Base-by-base conservation (phyloP, 2,888 invertebrate genomes). In the Cryptus viduatorius region DNA sequence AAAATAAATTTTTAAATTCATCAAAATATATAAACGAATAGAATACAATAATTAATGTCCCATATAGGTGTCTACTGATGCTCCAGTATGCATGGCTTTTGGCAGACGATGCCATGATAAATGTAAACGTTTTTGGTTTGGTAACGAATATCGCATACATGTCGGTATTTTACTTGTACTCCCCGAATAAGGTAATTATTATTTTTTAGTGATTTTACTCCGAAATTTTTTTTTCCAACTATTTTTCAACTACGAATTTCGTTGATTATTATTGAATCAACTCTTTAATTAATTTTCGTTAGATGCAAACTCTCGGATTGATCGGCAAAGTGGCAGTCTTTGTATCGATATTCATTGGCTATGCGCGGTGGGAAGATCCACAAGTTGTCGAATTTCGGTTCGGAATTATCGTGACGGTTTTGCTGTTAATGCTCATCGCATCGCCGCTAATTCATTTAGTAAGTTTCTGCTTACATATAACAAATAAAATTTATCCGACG, bases 111-210 rank as follows among this genome's bases (percentile, higher is more conserved):
- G 96, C 96, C 0, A 97, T 98, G 96, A 96, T 97, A 68, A 95
- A 95, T 90, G 97, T 98, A 24, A 98, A 98, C 93, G 91, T 96
- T 71, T 95, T 96, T 89, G 98, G 97, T 85, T 94, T 97, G 83
- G 93, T 95, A 0, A 94, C 97, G 72, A 98, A 97, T 92, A 91
- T 95, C 1, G 83, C 95, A 3, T 98, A 98, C 92, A 93, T 96
- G 82, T 86, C 95, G 84, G 94, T 96, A 77, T 98, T 95, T 94
- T 97, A 96, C 92, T 91, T 95, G 75, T 97, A 96, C 90, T 94
- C 96, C 0, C 94, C 95, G 7, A 93, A 93, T 61, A 93, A 93
- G 89, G 94, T 94, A 91, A 87, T 8, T 19, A 56, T 16, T 24
- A 12, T 75, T 16, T n/a, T 71, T 12, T 16, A n/a, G 8, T 12